Evolutionary conservation across 2,888 invertebrate genomes (phyloP).

Genomic region (Ariolimax columbianus): DNA sequence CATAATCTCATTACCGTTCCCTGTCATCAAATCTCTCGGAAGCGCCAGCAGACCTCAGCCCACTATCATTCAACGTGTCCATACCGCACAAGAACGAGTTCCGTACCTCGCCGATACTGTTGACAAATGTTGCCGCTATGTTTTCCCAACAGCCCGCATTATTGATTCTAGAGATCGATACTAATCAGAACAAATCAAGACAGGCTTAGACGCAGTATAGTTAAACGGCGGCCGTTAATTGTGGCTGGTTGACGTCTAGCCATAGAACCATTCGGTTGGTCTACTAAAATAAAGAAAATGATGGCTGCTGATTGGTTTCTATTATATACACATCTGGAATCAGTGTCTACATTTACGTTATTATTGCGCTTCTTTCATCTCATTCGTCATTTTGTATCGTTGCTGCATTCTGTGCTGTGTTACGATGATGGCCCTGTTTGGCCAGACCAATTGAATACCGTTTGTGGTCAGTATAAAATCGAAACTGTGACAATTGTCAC

Average conservation of each 20-base stretch:
- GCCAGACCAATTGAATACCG: background rate
- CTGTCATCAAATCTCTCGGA: background rate
- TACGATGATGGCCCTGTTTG: background rate
- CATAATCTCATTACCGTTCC: background rate
- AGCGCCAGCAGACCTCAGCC: background rate
- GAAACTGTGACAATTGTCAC: background rate
- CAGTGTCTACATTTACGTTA: slow-evolving; percentile 17
- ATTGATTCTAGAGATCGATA: slow-evolving; percentile 40
- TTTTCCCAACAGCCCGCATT: slow-evolving; percentile 18
- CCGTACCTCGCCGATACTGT: slow-evolving; percentile 30
- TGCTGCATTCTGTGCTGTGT: background rate
- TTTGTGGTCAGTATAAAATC: background rate
- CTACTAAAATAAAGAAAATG: slow-evolving; percentile 26
- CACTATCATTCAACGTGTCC: background rate
- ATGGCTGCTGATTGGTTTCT: slow-evolving; percentile 25
- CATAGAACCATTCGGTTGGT: slow-evolving; percentile 11
- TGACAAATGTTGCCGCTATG: slow-evolving; percentile 25
- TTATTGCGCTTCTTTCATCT: background rate
- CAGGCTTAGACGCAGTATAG: slow-evolving; percentile 30
- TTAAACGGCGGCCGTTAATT: slow-evolving; percentile 39
- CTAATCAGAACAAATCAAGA: slow-evolving; percentile 47
- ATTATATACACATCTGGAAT: background rate
- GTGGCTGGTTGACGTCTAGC: slow-evolving; percentile 17
- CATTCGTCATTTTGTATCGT: background rate
- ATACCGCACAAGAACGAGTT: background rate